These are phyloP conservation scores for Olivierus martensii DNA, from an alignment of 1,140 invertebrate genomes.

Conservation along the genomic window DNA sequence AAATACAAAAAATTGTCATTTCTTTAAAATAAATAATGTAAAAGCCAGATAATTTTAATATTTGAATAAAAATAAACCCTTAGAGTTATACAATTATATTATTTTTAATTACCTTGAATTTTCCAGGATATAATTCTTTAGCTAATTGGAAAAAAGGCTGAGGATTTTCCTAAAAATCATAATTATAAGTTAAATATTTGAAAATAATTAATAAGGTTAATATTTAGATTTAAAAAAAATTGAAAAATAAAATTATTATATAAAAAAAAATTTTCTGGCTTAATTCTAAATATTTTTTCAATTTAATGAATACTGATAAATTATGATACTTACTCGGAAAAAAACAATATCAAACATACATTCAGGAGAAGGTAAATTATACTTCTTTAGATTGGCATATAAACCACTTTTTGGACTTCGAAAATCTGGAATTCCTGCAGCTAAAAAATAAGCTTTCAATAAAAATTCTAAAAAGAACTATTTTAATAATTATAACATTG, in stretches of 20 bases:
- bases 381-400: constrained; percentile 83
- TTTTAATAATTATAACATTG: no score
- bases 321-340: constrained; percentile 34
- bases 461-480: no score
- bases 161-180: constrained; percentile 55
- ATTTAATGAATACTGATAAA: constrained; percentile 17
- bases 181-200: neutral
- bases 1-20: no score
- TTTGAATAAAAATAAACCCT: no score
- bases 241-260: neutral
- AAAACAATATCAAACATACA: constrained; percentile 76
- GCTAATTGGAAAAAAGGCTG: constrained; percentile 72
- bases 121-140: constrained; percentile 65
- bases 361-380: constrained; percentile 80
- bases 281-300: no score
- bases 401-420: constrained; percentile 78
- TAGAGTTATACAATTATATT: no score
- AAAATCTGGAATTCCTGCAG: constrained; percentile 89
- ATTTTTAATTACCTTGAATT: constrained; percentile 38
- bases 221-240: no score
- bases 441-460: no score
- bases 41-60: no score
- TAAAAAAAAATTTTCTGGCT: neutral
- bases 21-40: no score
- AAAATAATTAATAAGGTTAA: no score